Percentiles rank a stretch among this genome's conserved stretches.
Evolutionary conservation across 2,113 vertebrate genomes (phyloP).

Genomic region (Corythaixoides concolor): DNA sequence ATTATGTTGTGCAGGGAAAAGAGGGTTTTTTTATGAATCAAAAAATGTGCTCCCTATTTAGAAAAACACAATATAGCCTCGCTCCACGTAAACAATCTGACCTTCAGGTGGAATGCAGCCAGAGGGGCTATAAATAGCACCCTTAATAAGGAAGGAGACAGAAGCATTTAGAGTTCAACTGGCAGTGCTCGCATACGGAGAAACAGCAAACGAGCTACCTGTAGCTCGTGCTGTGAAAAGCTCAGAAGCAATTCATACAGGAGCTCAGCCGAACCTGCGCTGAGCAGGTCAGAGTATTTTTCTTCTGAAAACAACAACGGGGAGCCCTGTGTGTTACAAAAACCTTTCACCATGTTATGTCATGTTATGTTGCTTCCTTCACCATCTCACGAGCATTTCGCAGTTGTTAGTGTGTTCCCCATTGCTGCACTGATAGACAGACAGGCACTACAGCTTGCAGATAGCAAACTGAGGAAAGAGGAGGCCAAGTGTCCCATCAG

Average conservation of each 20-base stretch:
- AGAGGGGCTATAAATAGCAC: constrained; percentile 73
- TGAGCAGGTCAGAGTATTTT: not conserved
- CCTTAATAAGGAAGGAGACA: constrained; percentile 5
- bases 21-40: constrained; percentile 34
- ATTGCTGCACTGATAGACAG: not conserved
- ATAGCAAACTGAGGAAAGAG: not conserved
- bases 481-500: not conserved
- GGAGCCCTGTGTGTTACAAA: not conserved
- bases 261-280: not conserved
- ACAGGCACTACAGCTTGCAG: not conserved
- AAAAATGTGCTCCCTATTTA: constrained; percentile 66
- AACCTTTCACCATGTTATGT: not conserved
- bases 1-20: constrained; percentile 36
- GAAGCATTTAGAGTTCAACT: not conserved
- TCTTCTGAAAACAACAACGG: not conserved
- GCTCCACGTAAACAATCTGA: constrained; percentile 72
- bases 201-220: constrained; percentile 16
- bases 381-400: not conserved
- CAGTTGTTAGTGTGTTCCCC: fast-evolving
- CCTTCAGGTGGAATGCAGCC: constrained; percentile 68
- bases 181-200: not conserved
- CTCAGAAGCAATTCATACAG: not conserved
- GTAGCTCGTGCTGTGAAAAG: not conserved
- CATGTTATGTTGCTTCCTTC: not conserved
- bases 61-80: constrained; percentile 68